These are phyloP conservation scores for Irena cyanogastra DNA, from an alignment of 2,113 vertebrate genomes.

Conservation along the genomic window DNA sequence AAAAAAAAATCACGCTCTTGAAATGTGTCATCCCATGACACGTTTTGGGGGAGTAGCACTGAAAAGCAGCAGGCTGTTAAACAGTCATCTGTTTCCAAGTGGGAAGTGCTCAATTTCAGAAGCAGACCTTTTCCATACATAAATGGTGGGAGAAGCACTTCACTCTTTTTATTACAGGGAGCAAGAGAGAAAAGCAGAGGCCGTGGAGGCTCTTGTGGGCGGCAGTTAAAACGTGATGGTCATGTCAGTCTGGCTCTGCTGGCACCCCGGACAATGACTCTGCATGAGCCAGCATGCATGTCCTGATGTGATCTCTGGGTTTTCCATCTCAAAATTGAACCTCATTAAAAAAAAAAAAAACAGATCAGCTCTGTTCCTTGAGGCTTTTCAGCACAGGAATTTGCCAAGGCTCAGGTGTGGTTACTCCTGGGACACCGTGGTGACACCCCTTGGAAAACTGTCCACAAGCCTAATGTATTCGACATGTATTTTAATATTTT, in stretches of 20 bases:
- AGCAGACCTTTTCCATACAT: neutral
- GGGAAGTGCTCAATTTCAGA: neutral
- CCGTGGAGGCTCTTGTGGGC: no score
- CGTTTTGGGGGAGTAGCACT: neutral
- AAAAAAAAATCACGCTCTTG: fast-evolving
- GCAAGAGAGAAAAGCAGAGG: neutral
- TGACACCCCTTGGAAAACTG: neutral
- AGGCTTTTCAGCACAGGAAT: neutral
- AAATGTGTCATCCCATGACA: neutral
- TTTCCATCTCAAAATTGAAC: neutral
- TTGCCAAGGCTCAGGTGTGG: fast-evolving
- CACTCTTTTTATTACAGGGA: neutral
- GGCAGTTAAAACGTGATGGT: neutral
- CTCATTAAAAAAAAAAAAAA: neutral
- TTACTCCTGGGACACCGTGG: neutral
- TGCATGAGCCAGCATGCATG: fast-evolving
- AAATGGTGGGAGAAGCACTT: neutral
- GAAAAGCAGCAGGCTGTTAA: neutral
- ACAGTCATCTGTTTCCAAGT: neutral
- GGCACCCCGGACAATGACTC: neutral
- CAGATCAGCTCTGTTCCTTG: neutral
- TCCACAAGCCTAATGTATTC: neutral
- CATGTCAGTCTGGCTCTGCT: neutral
- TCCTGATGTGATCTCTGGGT: neutral
- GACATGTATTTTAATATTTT: neutral